Base-by-base conservation (phyloP, 1,140 invertebrate species). In the Tetramorium parvispinum region DNA sequence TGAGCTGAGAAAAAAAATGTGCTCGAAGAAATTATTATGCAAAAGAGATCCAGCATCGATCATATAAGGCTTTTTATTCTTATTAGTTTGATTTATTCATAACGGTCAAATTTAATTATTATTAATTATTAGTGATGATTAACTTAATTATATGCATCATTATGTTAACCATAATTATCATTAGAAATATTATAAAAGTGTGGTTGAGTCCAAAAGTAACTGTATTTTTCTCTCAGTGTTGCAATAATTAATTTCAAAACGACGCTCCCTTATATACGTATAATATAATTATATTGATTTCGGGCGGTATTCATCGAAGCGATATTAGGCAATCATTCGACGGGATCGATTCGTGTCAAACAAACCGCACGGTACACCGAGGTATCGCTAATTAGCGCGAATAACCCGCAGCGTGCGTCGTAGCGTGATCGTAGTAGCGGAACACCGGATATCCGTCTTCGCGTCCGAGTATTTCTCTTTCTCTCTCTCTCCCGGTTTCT, bases 371-470 rank as follows among this genome's bases (percentile, higher is more conserved):
- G 24, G 18, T 46, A 43, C 32, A 37, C 7, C 37, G 65, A 18
- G n/a, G 37, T 49, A 59, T 85, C 53, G 71, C 11, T 79, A 89
- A 90, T 87, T 85, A 83, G 59, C 66, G 24, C 11, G 37, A 55
- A 27, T 32, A 32, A 75, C 59, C 53, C 77, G 70, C 81, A 32
- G 57, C 68, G 10, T 78, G 70, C 21, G 65, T 55, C 76, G 40
- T 73, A 68, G n/a, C 71, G 87, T 40, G 59, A 89, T 83, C 88
- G 89, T 81, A 75, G 87, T 91, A 92, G 92, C 92, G 93, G 93
- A 94, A 94, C 90, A 88, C 92, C 92, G 94, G 94, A 95, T 93
- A 93, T 95, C 94, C 94, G 94, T 91, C 92, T 93, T 91, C 13
- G 68, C 78, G 46, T 87, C 57, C 43, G 61, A 57, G 46, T 76